Conservation (phyloP, 2,888 invertebrate species). For the Harpalus rufipes region DNA sequence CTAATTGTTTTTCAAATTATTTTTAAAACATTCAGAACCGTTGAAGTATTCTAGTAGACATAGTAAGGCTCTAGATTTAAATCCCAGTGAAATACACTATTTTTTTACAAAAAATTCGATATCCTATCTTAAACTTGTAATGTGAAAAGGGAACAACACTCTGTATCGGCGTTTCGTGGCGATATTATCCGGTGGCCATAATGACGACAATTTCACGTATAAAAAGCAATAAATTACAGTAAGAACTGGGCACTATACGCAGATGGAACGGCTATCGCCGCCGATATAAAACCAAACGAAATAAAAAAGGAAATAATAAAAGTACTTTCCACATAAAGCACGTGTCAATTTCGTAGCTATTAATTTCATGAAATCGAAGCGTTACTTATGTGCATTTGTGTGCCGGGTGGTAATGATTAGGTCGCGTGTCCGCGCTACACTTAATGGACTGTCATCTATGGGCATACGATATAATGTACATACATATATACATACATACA, state of each 20-base stretch:
- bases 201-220: slow-evolving; percentile 55
- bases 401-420: slow-evolving; percentile 56
- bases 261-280: slow-evolving; percentile 35
- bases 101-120: too few species aligned
- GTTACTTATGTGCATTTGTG: slow-evolving; percentile 65
- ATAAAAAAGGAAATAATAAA: slow-evolving; percentile 61
- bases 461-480: slow-evolving; percentile 3
- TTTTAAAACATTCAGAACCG: too few species aligned
- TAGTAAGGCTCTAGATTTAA: too few species aligned
- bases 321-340: slow-evolving; percentile 64
- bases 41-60: too few species aligned
- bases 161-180: too few species aligned
- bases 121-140: too few species aligned
- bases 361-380: slow-evolving; percentile 65
- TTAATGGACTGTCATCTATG: slow-evolving; percentile 54
- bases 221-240: slow-evolving; percentile 62
- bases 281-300: slow-evolving; percentile 34
- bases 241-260: slow-evolving; percentile 52
- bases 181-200: background rate
- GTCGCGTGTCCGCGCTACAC: slow-evolving; percentile 65
- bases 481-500: slow-evolving; percentile 3
- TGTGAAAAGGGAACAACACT: too few species aligned
- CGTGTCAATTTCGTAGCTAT: slow-evolving; percentile 67
- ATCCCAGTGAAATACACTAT: too few species aligned
- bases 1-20: too few species aligned